Evolutionary conservation across 2,888 invertebrate genomes (phyloP), one percentile per base, ranked within the genome.

Genomic region (Lithodes maja): DNA sequence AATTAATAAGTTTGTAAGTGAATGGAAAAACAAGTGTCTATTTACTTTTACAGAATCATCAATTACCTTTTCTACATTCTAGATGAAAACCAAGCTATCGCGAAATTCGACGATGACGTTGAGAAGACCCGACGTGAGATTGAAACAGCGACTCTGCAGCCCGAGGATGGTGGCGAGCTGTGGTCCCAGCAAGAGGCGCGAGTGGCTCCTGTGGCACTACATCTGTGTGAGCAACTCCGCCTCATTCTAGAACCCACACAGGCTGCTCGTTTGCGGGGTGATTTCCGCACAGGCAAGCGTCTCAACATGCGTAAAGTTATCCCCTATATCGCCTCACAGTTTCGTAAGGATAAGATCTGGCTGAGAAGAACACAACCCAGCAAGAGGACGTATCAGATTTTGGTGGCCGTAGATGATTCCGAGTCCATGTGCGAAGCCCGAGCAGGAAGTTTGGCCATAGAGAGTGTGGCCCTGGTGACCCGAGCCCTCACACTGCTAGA

Each of bases 301-400:
- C 97, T 99, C 84, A 99, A 99, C 94, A 99, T 99, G 99, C 96
- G 99, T 79, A 98, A 97, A 93, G 94, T 99, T 86, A 99, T 99
- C 93, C 98, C 99, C 0, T 99, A 99, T 94, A 98, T 99, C 92
- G 99, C 99, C 33, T 99, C 99, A 91, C 97, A 99, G 94, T 99
- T 99, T 94, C 96, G 99, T 78, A 99, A 99, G 94, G 99, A 99
- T 94, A 99, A 99, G 94, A 99, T 99, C 93, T 99, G 99, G 99
- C 93, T 99, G 93, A 95, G 99, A 15, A 95, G 99, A 86, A 99
- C 98, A 0, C 98, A 98, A 93, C 98, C 99, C 0, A 98, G 98
- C 0, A 98, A 98, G 93, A 95, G 99, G 81, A 97, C 99, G 92
- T 99, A 99, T 94, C 99, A 99, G 94, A 98, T 99, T 82, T 96